These are phyloP conservation scores for Allolobophora icterica DNA, from an alignment of 2,888 invertebrate species.

Conservation along the genomic window DNA sequence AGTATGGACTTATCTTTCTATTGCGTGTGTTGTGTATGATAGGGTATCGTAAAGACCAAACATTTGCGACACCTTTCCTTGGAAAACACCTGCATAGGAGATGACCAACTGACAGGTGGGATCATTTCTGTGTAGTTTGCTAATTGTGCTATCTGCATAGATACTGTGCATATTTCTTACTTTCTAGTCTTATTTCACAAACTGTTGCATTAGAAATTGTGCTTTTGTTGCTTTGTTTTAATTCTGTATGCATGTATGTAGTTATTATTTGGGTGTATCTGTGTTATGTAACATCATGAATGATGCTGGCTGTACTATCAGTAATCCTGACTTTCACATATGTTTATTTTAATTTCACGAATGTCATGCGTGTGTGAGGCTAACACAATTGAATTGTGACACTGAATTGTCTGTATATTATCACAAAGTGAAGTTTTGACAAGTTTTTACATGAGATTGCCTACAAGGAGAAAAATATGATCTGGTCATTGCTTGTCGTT, in stretches of 20 bases:
- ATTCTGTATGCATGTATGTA: not conserved
- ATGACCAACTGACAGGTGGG: conserved; percentile 61
- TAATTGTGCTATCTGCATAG: not conserved
- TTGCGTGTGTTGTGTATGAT: conserved; percentile 29
- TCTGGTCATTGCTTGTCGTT: not conserved
- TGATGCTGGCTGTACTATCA: too few relatives aligned
- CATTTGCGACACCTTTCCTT: conserved; percentile 60
- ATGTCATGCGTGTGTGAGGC: not conserved
- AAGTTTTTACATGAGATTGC: conserved; percentile 6
- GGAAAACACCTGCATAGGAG: conserved; percentile 61
- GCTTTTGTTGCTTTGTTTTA: not conserved
- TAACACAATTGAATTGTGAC: not conserved
- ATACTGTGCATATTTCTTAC: not conserved
- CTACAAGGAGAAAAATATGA: not conserved
- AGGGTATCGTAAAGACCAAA: conserved; percentile 60
- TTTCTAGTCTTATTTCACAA: not conserved
- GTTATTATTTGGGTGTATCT: not conserved
- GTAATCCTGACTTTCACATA: too few relatives aligned
- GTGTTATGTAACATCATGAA: too few relatives aligned
- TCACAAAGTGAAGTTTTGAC: not conserved
- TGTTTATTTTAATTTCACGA: too few relatives aligned
- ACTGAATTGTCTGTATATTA: not conserved
- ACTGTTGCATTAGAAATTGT: not conserved
- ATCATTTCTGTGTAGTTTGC: not conserved
- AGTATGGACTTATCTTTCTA: not conserved